phyloP scores from a whole-genome alignment of 2,113 vertebrate species.

The Calyptommatus sinebrachiatus region DNA sequence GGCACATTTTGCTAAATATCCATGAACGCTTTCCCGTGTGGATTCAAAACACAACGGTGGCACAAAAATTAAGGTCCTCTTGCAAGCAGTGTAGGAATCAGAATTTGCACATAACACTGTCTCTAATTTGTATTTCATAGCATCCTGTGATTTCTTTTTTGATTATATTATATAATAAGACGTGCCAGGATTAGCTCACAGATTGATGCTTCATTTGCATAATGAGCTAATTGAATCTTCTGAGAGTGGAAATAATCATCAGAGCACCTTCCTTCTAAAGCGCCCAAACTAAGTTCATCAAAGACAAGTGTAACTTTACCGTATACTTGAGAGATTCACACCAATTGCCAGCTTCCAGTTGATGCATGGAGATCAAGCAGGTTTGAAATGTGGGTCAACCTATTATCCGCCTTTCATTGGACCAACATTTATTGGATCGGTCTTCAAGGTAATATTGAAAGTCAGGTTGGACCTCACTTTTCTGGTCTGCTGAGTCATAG shows the following conservation, averaged over 20 bases:
- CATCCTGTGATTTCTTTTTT: conserved; percentile 40
- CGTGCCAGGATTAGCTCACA: conserved; percentile 37
- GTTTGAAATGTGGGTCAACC: no score
- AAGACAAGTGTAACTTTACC: neutral
- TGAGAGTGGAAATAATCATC: conserved; percentile 43
- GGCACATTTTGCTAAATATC: conserved; percentile 32
- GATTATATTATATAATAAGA: conserved; percentile 51
- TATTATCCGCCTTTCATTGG: neutral
- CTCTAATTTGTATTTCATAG: conserved; percentile 47
- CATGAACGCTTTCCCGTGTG: conserved; percentile 27
- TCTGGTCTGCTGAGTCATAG: no score
- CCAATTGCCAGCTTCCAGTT: neutral
- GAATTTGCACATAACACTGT: conserved; percentile 39
- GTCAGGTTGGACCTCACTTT: no score
- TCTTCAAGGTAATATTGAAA: no score
- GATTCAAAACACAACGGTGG: conserved; percentile 21
- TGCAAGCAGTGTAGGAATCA: conserved; percentile 35
- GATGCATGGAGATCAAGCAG: neutral
- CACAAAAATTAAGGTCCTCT: conserved; percentile 12
- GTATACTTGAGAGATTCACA: no score
- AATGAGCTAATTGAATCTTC: conserved; percentile 51
- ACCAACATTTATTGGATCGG: no score
- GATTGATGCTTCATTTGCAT: conserved; percentile 47
- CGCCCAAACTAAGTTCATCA: neutral
- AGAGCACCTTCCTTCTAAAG: conserved; percentile 34